Evolutionary conservation across 1,140 invertebrate genomes (phyloP), one percentile per base, ranked within the genome.

Genomic region (Ephestia elutella): DNA sequence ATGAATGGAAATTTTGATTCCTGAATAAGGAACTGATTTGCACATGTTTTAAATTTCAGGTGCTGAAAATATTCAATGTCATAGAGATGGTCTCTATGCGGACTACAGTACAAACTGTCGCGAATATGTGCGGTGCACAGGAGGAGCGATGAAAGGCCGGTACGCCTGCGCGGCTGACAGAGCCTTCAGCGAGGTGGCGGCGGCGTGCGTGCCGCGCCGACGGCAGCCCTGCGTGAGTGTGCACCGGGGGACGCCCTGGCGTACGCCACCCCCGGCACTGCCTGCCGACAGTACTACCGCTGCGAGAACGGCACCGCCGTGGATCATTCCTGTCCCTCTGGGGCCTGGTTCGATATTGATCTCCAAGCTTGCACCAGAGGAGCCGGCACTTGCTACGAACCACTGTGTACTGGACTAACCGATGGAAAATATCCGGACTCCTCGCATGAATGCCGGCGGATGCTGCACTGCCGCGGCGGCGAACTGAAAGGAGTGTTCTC

Each of bases 321-420:
- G 11, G 79, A 85, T 51, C 89, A 86, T 76, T 49, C 72, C 35
- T 75, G 80, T 59, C 71, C 88, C 49, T 62, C 85, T 53, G 82
- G 90, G 66, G 78, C 91, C 75, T 82, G 90, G 89, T 78, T 90
- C 73, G 63, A 91, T 85, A 78, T 91, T 74, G 84, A 91, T 82
- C 60, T 82, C 50, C 71, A 89, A 63, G 73, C 82, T 57, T 73
- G 87, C 74, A 68, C 90, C 62, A 63, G 77, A 11, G 78, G 90
- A 72, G 68, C 89, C 71, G 71, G 82, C 44, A 81, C 87, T 51
- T 78, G 82, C 68, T 75, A 80, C 74, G 69, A 90, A 73, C 68
- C 82, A 28, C 57, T 88, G 18, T 82, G 88, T 63, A 75, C 83
- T 20, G 84, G 78, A 2, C 66, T 83, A 11, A 80, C 83, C 5